Evolutionary conservation across 2,797 vertebrate genomes (phyloP), one percentile per base, ranked within the genome.

Genomic region (Sebastes iracundus): DNA sequence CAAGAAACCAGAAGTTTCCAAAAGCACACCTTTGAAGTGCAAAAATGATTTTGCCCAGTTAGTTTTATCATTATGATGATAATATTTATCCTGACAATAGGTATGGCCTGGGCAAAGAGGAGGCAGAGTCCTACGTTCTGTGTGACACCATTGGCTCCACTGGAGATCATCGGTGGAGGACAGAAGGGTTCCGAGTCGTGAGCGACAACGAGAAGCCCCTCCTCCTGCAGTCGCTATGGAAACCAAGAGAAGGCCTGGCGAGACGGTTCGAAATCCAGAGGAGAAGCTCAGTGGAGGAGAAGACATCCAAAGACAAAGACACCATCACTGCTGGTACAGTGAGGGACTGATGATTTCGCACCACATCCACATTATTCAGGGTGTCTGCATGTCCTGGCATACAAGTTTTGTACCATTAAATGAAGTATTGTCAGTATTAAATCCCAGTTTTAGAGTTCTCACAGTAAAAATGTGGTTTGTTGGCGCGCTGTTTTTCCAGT

Each of bases 171-270:
- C 93, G 91, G 64, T 97, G 96, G 96, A 94, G 65, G 80, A 95
- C 95, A 0, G 95, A 97, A 65, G 96, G 95, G 4, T 94, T 96
- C 75, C 76, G 96, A 20, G 93, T 96, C 0, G 94, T 97, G 32
- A 93, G 95, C 7, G 95, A 96, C 91, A 93, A 95, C 2, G 96
- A 97, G 93, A 96, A 94, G 81, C 96, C 96, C 20, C 96, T 97
- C 78, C 94, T 96, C 69, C 88, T 97, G 56, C 96, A 97, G 90
- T 96, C 96, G 0, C 93, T 97, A 30, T 97, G 96, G 96, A 97
- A 97, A 93, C 96, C 96, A 60, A 94, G 94, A 77, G 96, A 96
- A 49, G 96, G 96, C 13, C 93, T 96, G 75, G 94, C 94, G 0
- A 91, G 96, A 23, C 93, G 96, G 2, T 96, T 97, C n/a, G 96